Evolutionary conservation across 2,888 invertebrate genomes (phyloP).

Genomic region (Drosophila lutescens): DNA sequence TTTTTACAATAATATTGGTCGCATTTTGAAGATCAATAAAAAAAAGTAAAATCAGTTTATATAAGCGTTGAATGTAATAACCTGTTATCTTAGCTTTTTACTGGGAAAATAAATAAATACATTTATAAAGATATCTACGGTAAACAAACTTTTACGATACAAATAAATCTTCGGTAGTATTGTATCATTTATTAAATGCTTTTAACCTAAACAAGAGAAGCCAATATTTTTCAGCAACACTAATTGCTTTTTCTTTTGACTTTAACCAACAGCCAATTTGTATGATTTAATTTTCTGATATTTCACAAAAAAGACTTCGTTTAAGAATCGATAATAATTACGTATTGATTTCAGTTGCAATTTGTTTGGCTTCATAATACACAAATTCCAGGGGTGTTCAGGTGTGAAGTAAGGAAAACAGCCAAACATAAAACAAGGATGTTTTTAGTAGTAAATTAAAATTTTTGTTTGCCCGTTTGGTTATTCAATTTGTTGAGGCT

Average conservation of each 20-base stretch:
- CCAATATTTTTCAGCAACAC: neutral
- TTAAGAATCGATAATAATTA: constrained; percentile 26
- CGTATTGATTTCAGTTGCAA: constrained; percentile 19
- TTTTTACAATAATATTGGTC: too few relatives aligned
- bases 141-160: too few relatives aligned
- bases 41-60: too few relatives aligned
- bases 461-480: constrained; percentile 12
- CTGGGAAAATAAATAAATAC: too few relatives aligned
- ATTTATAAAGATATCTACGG: too few relatives aligned
- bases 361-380: constrained; percentile 26
- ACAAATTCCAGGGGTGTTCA: constrained; percentile 1
- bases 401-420: constrained; percentile 33
- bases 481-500: constrained; percentile 30
- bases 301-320: constrained; percentile 8
- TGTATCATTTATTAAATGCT: too few relatives aligned
- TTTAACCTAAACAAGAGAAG: too few relatives aligned
- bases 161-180: too few relatives aligned
- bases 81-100: too few relatives aligned
- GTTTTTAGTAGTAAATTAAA: constrained; percentile 8
- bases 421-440: constrained; percentile 27
- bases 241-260: neutral
- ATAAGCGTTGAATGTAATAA: too few relatives aligned
- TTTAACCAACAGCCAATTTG: neutral
- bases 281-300: neutral
- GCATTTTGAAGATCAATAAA: too few relatives aligned